Evolutionary conservation across 2,113 vertebrate species (phyloP), one percentile per base, ranked within the genome.

Genomic region (Grallaria varia): DNA sequence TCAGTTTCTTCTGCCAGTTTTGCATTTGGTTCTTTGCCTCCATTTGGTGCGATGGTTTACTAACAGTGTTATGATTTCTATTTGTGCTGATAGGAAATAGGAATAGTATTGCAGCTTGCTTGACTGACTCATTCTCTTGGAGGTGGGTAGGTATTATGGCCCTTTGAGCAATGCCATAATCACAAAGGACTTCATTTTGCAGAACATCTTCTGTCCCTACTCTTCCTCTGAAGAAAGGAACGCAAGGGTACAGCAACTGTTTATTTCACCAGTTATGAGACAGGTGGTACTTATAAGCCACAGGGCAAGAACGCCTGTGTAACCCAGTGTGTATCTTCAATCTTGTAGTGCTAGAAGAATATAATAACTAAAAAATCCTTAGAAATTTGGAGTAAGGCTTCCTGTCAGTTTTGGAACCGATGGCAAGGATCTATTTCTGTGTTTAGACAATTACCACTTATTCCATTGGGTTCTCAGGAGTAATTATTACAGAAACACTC

Each of bases 401-500:
- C 42, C 55, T 60, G 53, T 73, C 35, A 90, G 27, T 58, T 87
- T 21, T 55, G 56, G 49, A 86, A 77, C 4, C 0, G 4, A 89
- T 44, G 59, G 44, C 69, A 76, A 45, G 39, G 42, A 95, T 81
- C 49, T 82, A 42, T 62, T 92, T 82, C 93, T 93, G 40, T 71
- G 58, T 88, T 96, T 91, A 94, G 89, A 47, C 18, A 96, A 97
- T 95, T 96, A 94, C 77, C 77, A 91, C 67, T 90, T 84, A 92
- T 28, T 92, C 67, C 60, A 42, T 59, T 85, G 64, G 60, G 88
- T 62, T 95, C 74, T 82, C 50, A 81, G 58, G 71, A 55, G 87
- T 87, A 95, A 96, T 97, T 97, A 93, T 85, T 89, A 74, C n/a
- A 87, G 89, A 96, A 94, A 97, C 89, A 30, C 72, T 73, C 85